Percentiles rank a stretch among this genome's conserved stretches.
phyloP scores from a whole-genome alignment of 2,888 invertebrate genomes.

The Tiliacea citrago region DNA sequence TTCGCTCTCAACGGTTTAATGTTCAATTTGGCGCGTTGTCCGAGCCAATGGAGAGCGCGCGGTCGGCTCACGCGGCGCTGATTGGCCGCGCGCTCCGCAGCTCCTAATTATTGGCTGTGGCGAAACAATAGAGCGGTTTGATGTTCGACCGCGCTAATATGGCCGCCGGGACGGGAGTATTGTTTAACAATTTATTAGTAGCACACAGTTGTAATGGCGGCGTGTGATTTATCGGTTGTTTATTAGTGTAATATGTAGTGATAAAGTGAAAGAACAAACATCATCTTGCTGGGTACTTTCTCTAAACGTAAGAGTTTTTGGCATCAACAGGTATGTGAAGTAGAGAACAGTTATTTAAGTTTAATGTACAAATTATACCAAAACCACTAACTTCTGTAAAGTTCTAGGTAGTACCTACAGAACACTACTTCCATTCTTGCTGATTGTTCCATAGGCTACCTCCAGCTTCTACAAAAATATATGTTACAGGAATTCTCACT shows the following conservation, averaged over 20 bases:
- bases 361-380: too few species aligned
- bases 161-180: slow-evolving; percentile 75
- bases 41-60: slow-evolving; percentile 77
- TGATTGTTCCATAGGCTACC: neutral
- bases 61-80: slow-evolving; percentile 70
- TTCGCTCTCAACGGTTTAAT: slow-evolving; percentile 70
- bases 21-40: slow-evolving; percentile 74
- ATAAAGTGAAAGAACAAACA: neutral
- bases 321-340: slow-evolving; percentile 24
- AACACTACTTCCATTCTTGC: neutral
- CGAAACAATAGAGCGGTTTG: slow-evolving; percentile 79
- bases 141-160: slow-evolving; percentile 76
- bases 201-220: slow-evolving; percentile 80
- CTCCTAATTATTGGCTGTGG: slow-evolving; percentile 84
- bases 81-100: slow-evolving; percentile 77
- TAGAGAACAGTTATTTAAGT: too few species aligned
- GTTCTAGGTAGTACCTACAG: neutral
- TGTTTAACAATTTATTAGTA: slow-evolving; percentile 75
- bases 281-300: neutral
- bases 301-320: neutral
- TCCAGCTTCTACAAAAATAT: too few species aligned
- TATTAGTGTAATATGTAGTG: slow-evolving; percentile 47
- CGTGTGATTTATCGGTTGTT: slow-evolving; percentile 72
- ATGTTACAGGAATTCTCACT: neutral
- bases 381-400: neutral